Evolutionary conservation across 2,113 vertebrate genomes (phyloP), one percentile per base, ranked within the genome.

Genomic region (Ceyx margarethae): DNA sequence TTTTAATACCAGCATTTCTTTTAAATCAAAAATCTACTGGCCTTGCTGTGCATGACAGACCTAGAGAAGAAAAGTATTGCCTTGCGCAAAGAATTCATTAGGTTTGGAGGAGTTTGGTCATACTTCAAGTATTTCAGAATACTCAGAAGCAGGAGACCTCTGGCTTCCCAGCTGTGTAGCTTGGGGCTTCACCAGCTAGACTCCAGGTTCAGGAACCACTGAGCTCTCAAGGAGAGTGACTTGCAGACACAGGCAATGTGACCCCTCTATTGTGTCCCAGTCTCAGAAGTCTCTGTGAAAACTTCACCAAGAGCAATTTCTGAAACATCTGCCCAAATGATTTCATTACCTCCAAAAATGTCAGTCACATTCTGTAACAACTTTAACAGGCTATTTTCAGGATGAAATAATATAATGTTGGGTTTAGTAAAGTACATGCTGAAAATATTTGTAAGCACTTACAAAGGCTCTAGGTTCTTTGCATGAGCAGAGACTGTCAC

Each of bases 401-500:
- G 35, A 35, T 35, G 35, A 35, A 35, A 35, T 35, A 35, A 35
- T 35, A 35, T 7, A 35, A 35, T 35, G 35, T 35, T 35, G 35
- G 35, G 35, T 35, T 35, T 35, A 35, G 35, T 35, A 35, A 35
- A 35, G 35, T 35, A 35, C 35, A 35, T 35, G 35, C 35, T 35
- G 35, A 35, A 91, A 79, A 95, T 72, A 48, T 8, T 25, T 77
- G 4, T 23, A 13, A 86, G 56, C 6, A 95, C 97, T 97, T 94
- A 98, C 97, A 42, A 81, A 37, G 21, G 51, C 16, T 95, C 87
- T 37, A 76, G 76, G 14, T 21, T 79, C 60, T 95, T 66, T 45
- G 68, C 66, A 46, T 1, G 48, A 74, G 62, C 3, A 19, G 64
- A 20, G 33, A 57, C 60, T 57, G 90, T 19, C 10, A 74, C 5